A percentile compares a stretch with the other conserved stretches of the same genome.
phyloP scores from a whole-genome alignment of 2,113 vertebrate species.

The Laticauda laticaudata region DNA sequence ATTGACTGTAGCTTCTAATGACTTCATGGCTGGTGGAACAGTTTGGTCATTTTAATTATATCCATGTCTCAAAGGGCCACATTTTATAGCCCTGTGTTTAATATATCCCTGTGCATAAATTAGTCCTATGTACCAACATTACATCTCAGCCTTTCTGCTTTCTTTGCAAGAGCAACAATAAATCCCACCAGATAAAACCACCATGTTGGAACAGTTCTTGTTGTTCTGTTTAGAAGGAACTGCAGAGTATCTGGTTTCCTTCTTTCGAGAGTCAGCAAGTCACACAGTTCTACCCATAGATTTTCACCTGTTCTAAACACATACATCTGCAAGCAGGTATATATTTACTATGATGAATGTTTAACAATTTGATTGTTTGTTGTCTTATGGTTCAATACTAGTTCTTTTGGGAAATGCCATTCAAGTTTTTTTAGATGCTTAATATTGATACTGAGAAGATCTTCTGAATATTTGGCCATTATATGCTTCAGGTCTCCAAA shows the following conservation, averaged over 20 bases:
- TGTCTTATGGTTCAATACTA: not conserved
- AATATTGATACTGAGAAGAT: not conserved
- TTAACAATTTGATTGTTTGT: not conserved
- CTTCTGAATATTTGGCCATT: not conserved
- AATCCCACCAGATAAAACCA: not conserved
- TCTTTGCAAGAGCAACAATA: not conserved
- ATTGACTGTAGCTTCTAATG: slow-evolving; percentile 1
- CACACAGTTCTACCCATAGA: not conserved
- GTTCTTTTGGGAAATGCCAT: not conserved
- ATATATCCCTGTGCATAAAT: not conserved
- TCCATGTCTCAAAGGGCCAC: not conserved
- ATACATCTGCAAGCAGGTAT: not conserved
- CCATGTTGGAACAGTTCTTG: not conserved
- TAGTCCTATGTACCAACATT: not conserved
- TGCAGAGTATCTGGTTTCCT: not conserved
- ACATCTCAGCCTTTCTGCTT: not conserved
- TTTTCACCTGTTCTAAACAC: not conserved
- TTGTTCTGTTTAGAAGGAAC: not conserved
- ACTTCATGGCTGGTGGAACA: slow-evolving; percentile 2
- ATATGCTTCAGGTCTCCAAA: not conserved
- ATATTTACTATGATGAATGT: not conserved
- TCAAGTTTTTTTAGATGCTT: not conserved
- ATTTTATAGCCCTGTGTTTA: not conserved
- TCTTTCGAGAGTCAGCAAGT: not conserved
- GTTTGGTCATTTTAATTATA: slow-evolving; percentile 27